phyloP scores from a whole-genome alignment of 2,888 invertebrate species.

The Tetragonula carbonaria region DNA sequence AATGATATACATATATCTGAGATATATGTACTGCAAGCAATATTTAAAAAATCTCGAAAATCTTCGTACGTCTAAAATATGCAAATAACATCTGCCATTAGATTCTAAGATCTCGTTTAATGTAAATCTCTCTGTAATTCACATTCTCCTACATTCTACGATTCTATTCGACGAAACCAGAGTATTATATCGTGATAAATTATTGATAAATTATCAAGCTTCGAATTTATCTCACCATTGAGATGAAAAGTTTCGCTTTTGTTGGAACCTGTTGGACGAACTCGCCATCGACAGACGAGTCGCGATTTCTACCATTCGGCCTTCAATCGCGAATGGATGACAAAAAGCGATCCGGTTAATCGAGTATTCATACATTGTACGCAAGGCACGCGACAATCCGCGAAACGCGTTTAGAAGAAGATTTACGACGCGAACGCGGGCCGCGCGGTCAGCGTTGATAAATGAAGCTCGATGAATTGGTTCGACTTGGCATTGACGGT shows the following conservation, averaged over 20 bases:
- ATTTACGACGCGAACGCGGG: slow-evolving; percentile 20
- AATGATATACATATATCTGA: background rate
- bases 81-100: no score
- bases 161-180: no score
- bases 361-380: background rate
- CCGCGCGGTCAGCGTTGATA: slow-evolving; percentile 32
- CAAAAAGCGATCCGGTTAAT: background rate
- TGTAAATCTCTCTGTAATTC: no score
- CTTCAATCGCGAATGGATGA: background rate
- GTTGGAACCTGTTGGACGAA: background rate
- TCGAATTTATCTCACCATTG: no score
- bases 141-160: no score
- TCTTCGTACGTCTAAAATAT: no score
- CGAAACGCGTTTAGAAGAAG: slow-evolving; percentile 9
- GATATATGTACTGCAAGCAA: no score
- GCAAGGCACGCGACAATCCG: background rate
- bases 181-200: no score
- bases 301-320: background rate
- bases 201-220: no score
- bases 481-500: slow-evolving; percentile 58
- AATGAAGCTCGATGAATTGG: slow-evolving; percentile 40
- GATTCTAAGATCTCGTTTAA: no score
- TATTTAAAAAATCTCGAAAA: no score
- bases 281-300: background rate
- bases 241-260: background rate